Base-by-base conservation (phyloP, 2,888 invertebrate genomes). In the Choreutis nemorana region DNA sequence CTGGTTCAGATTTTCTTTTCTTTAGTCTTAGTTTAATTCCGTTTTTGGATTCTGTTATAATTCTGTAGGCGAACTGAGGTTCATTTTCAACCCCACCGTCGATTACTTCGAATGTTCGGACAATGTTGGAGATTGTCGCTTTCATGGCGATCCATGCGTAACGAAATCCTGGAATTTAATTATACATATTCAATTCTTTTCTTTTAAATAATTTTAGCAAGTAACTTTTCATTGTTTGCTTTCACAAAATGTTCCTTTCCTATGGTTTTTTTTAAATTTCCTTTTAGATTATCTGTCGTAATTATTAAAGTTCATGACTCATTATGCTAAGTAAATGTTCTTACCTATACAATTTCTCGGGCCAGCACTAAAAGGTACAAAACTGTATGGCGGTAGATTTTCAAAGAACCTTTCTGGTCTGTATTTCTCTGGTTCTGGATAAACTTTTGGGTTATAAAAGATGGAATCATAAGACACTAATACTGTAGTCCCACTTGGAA, bases 141-240 rank as follows among this genome's bases (percentile, higher is more conserved):
- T 55, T 55, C 44, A 54, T 48, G 4, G 45, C 48, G 13, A 49
- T 42, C 50, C 50, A 50, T 3, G 52, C 50, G 34, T 43, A 52
- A 9, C 45, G 41, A 35, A 49, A 50, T 29, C 50, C 51, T 54
- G 30, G 30, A 33, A 34, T 15, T 6, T 6, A 30, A 12, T 6
- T 6, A 6, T n/a, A 3, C 5, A 12, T 25, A 12, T 4, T 5
- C 6, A 25, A 12, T 25, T 2, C 6, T 7, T 4, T 25, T 14
- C 6, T 18, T 13, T 4, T 8, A 14, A 12, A 5, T 4, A 11
- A 11, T 3, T 13, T 25, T 6, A 11, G 12, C 5, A 26, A 11
- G 15, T 7, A 10, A n/a, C n/a, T n/a, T n/a, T n/a, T n/a, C n/a
- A n/a, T n/a, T n/a, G n/a, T n/a, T n/a, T n/a, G n/a, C n/a, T n/a